These are phyloP conservation scores for Xenopus tropicalis DNA, from an alignment of 2,113 vertebrate genomes.

Conservation along the genomic window DNA sequence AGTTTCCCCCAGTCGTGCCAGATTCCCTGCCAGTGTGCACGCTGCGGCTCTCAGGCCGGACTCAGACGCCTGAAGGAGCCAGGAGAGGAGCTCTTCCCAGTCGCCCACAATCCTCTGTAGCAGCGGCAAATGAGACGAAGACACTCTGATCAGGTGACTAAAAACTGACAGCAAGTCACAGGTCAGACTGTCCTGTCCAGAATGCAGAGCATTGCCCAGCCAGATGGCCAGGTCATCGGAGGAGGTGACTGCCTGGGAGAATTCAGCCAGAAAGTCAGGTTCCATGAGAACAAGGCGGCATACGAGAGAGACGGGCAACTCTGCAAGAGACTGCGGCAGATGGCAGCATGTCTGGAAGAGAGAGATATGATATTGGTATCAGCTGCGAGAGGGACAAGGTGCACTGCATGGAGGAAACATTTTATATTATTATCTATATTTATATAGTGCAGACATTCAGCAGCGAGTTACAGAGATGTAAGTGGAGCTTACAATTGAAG, in stretches of 20 bases:
- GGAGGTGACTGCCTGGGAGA: conserved; percentile 56
- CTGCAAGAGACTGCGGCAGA: conserved; percentile 58
- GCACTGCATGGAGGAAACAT: not conserved
- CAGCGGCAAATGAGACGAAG: conserved; percentile 51
- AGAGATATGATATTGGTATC: not conserved
- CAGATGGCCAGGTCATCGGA: conserved; percentile 48
- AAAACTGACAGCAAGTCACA: conserved; percentile 78
- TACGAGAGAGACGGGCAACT: conserved; percentile 80
- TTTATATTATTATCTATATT: too few species aligned
- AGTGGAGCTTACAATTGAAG: too few species aligned
- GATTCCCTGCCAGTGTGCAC: conserved; percentile 76
- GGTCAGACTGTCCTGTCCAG: conserved; percentile 59
- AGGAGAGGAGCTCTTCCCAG: conserved; percentile 49
- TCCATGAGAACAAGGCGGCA: conserved; percentile 75
- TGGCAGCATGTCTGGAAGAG: conserved; percentile 69
- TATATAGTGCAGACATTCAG: too few species aligned
- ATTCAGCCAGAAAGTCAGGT: conserved; percentile 55
- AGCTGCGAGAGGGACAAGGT: too few species aligned
- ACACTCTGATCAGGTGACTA: conserved; percentile 62
- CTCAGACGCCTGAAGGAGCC: conserved; percentile 64
- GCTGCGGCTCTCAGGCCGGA: conserved; percentile 68
- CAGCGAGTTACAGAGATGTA: too few species aligned
- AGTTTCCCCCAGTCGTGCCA: conserved; percentile 52
- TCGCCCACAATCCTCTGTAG: conserved; percentile 59
- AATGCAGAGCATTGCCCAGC: conserved; percentile 54